Evolutionary conservation across 2,797 vertebrate genomes (phyloP).

Genomic region (Thunnus albacares): DNA sequence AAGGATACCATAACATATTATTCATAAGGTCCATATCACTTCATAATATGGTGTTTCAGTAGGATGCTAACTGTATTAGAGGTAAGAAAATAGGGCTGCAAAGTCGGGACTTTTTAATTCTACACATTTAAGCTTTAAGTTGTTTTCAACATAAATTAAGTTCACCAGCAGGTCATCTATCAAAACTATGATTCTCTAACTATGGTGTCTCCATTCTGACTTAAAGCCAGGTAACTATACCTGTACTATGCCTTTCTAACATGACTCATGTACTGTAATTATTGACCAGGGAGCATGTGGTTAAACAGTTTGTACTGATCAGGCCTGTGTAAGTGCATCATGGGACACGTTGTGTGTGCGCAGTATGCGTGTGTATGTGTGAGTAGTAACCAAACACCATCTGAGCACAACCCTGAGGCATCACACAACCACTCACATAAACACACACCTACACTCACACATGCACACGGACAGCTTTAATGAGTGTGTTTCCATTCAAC

Average conservation of each 20-base stretch:
- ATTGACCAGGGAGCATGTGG: constrained; percentile 33
- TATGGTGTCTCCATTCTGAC: background rate
- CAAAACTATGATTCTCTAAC: background rate
- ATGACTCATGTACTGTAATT: constrained; percentile 30
- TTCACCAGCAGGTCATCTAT: background rate
- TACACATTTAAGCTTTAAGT: background rate
- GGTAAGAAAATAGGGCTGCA: too few relatives aligned
- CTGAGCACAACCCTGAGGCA: constrained; percentile 53
- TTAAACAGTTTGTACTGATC: constrained; percentile 27
- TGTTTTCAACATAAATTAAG: background rate
- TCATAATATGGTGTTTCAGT: too few relatives aligned
- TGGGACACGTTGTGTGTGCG: constrained; percentile 41
- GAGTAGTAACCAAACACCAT: constrained; percentile 58
- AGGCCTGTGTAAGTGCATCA: constrained; percentile 44
- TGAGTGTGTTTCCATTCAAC: constrained; percentile 70
- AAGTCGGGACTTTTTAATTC: background rate
- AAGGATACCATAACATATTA: too few relatives aligned
- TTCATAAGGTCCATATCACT: too few relatives aligned
- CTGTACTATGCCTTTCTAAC: background rate
- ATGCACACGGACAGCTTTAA: constrained; percentile 60
- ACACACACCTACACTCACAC: background rate
- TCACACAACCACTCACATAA: constrained; percentile 14
- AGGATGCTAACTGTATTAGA: too few relatives aligned
- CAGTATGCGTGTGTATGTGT: background rate
- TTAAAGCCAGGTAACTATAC: background rate